Evolutionary conservation across 2,797 vertebrate species (phyloP).

Genomic region (Eurystomus glaucurus): DNA sequence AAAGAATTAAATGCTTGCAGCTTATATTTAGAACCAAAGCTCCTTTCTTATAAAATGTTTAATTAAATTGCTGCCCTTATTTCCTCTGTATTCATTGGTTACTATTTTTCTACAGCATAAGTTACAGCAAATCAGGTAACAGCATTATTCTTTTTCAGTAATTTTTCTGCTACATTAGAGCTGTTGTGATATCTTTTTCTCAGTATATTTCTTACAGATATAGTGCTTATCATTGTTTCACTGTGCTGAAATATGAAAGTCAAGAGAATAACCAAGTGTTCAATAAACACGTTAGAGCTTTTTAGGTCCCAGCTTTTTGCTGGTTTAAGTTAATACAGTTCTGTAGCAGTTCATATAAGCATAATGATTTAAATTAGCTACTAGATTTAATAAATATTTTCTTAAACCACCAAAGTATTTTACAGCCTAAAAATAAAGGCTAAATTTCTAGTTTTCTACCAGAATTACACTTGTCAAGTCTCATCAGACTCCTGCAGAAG

Average conservation of each 20-base stretch:
- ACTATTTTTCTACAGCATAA: neutral
- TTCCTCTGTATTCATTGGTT: neutral
- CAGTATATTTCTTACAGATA: slow-evolving; percentile 29
- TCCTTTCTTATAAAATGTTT: neutral
- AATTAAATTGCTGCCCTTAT: neutral
- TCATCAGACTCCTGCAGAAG: slow-evolving; percentile 46
- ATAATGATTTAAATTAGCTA: neutral
- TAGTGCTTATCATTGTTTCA: slow-evolving; percentile 46
- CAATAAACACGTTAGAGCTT: slow-evolving; percentile 12
- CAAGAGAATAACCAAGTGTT: slow-evolving; percentile 41
- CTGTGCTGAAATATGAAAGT: slow-evolving; percentile 64
- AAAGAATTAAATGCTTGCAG: neutral
- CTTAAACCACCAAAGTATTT: neutral
- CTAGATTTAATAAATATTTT: neutral
- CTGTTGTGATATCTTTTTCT: slow-evolving; percentile 8
- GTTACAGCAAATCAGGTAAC: neutral
- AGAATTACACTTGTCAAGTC: slow-evolving; percentile 55
- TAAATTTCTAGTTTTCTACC: slow-evolving; percentile 1
- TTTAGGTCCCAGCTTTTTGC: neutral
- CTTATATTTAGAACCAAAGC: neutral
- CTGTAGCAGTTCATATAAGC: neutral
- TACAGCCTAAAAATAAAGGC: neutral
- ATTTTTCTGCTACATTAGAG: neutral
- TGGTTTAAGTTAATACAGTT: neutral
- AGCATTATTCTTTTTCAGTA: neutral